Evolutionary conservation across 2,797 vertebrate genomes (phyloP).

Genomic region (Bovichtus diacanthus): DNA sequence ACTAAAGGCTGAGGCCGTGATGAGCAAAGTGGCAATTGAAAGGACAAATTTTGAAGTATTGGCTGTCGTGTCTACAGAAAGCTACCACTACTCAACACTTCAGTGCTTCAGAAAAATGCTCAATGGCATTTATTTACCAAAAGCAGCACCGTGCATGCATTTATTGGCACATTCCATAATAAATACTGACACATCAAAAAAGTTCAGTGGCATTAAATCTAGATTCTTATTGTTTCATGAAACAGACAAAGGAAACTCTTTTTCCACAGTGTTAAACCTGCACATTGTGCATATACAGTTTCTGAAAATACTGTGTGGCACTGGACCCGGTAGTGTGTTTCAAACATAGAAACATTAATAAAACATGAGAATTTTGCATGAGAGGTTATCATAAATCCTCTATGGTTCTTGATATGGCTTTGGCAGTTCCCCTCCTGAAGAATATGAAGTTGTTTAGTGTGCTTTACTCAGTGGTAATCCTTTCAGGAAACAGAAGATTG

Average conservation of each 20-base stretch:
- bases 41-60: not conserved
- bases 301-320: slow-evolving; percentile 35
- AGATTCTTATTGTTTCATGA: slow-evolving; percentile 1
- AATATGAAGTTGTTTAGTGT: slow-evolving; percentile 12
- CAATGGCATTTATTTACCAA: slow-evolving; percentile 19
- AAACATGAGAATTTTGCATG: not conserved
- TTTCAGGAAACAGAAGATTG: slow-evolving; percentile 5
- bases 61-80: not conserved
- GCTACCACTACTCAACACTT: not conserved
- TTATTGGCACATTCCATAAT: slow-evolving; percentile 33
- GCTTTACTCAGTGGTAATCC: slow-evolving; percentile 20
- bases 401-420: slow-evolving; percentile 1
- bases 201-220: slow-evolving; percentile 27
- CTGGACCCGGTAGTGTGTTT: slow-evolving; percentile 20
- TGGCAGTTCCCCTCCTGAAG: slow-evolving; percentile 10
- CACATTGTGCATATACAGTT: slow-evolving; percentile 27
- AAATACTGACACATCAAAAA: slow-evolving; percentile 41
- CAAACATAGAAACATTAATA: not conserved
- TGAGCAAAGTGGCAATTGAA: not conserved
- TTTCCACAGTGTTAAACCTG: slow-evolving; percentile 9
- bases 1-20: not conserved
- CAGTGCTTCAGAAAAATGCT: slow-evolving; percentile 1
- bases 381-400: not conserved
- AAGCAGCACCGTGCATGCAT: slow-evolving; percentile 23
- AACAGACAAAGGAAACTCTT: slow-evolving; percentile 4